phyloP scores from a whole-genome alignment of 1,140 invertebrate species.

The Zaprionus ornatus region DNA sequence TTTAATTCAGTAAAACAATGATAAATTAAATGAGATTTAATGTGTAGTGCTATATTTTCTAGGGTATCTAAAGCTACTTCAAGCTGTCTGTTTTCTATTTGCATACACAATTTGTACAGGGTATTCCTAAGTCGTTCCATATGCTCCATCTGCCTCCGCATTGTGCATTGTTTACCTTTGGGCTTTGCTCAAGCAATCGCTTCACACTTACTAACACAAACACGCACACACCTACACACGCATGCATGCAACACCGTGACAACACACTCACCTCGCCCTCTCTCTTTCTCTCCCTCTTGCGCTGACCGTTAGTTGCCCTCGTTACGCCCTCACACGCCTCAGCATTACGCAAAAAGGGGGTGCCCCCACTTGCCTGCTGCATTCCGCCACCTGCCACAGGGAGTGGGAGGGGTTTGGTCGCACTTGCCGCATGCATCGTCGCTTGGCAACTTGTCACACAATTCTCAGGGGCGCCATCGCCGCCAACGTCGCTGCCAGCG shows the following conservation, averaged over 20 bases:
- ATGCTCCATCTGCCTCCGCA: background rate
- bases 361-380: background rate
- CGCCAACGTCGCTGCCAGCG: background rate
- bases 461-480: constrained; percentile 17
- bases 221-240: background rate
- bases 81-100: background rate
- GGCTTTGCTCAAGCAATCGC: constrained; percentile 26
- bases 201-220: constrained; percentile 12
- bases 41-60: background rate
- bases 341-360: constrained; percentile 38
- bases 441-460: constrained; percentile 47
- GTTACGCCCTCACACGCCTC: constrained; percentile 31
- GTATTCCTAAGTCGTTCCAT: background rate
- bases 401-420: background rate
- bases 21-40: no score
- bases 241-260: background rate
- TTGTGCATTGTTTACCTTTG: constrained; percentile 25
- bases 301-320: constrained; percentile 16
- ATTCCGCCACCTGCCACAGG: constrained; percentile 9
- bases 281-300: background rate
- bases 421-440: background rate
- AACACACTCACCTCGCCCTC: constrained; percentile 14
- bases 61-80: background rate
- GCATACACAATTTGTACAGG: background rate
- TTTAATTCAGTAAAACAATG: no score